These are phyloP conservation scores for Apodemus sylvaticus DNA, from an alignment of 2,113 vertebrate genomes.

Conservation along the genomic window DNA sequence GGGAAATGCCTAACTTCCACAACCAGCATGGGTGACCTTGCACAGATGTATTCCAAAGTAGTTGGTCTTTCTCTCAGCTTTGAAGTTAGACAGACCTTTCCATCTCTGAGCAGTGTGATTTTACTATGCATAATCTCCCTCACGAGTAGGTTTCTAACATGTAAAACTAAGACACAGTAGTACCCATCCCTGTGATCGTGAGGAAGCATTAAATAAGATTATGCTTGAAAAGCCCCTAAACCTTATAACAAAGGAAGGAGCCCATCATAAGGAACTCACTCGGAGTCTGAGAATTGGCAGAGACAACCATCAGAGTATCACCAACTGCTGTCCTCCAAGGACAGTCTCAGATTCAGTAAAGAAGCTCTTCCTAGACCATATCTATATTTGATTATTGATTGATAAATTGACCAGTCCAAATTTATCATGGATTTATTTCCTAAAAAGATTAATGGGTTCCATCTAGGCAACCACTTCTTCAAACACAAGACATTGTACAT, in stretches of 20 bases:
- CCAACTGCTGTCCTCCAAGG: not conserved
- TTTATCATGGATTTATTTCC: not conserved
- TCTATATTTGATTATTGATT: not conserved
- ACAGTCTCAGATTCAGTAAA: not conserved
- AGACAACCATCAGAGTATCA: not conserved
- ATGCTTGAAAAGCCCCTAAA: not conserved
- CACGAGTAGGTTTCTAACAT: not conserved
- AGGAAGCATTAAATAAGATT: not conserved
- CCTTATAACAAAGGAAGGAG: not conserved
- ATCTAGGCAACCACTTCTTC: slow-evolving; percentile 16
- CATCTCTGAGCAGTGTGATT: not conserved
- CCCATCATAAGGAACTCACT: not conserved
- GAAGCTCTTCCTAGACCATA: not conserved
- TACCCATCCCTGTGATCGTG: not conserved
- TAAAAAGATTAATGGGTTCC: not conserved
- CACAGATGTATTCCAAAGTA: not conserved
- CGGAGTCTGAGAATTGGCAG: not conserved
- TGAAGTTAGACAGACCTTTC: not conserved
- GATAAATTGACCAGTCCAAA: not conserved
- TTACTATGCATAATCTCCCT: slow-evolving; percentile 3
- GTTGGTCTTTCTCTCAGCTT: not conserved
- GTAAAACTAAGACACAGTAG: not conserved
- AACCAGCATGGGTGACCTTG: not conserved
- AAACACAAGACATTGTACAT: not conserved
- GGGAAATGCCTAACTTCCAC: not conserved